Evolutionary conservation across 2,797 vertebrate genomes (phyloP).

Genomic region (Bradypodion ventrale): DNA sequence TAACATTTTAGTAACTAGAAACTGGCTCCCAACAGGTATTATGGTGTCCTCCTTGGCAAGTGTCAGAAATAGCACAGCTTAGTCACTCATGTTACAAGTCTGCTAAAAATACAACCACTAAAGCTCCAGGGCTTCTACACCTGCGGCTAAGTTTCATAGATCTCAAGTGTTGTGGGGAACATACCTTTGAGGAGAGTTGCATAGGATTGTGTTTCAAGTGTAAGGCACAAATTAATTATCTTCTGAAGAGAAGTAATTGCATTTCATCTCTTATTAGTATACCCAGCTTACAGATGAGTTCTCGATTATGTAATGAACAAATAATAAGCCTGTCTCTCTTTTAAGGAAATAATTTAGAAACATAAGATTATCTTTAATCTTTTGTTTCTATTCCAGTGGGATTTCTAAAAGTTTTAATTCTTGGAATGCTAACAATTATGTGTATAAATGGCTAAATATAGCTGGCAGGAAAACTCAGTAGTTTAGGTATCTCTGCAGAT

Average conservation of each 20-base stretch:
- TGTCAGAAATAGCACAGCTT: constrained; percentile 24
- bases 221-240: constrained; percentile 5
- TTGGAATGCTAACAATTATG: no score
- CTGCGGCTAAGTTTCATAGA: neutral
- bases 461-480: no score
- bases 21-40: constrained; percentile 47
- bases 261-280: constrained; percentile 31
- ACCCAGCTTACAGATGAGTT: neutral
- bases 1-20: neutral
- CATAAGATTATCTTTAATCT: neutral
- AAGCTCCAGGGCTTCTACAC: neutral
- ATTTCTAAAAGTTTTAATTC: no score
- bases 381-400: no score
- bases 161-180: no score
- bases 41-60: constrained; percentile 34
- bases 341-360: neutral
- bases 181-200: no score
- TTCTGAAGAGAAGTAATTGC: constrained; percentile 33
- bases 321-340: neutral
- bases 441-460: no score
- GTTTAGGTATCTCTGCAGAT: no score
- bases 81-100: constrained; percentile 62
- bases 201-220: no score
- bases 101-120: constrained; percentile 61
- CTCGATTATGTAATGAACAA: neutral